Conservation (phyloP, 2,113 vertebrate genomes). For the Stegastes partitus region DNA sequence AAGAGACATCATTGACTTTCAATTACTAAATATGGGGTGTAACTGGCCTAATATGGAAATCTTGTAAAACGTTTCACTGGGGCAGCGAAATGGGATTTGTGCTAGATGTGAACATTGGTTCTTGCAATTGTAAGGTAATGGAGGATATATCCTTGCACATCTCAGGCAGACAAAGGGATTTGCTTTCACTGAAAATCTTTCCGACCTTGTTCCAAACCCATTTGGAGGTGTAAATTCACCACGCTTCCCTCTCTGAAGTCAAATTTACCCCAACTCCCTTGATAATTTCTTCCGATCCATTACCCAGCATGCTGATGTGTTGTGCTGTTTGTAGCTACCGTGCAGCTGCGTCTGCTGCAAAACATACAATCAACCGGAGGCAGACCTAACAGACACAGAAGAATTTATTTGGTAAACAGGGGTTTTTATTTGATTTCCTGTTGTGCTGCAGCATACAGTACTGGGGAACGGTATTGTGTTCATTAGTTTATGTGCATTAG, state of each 20-base stretch:
- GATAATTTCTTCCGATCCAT: constrained; percentile 71
- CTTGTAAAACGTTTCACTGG: constrained; percentile 57
- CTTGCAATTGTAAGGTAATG: constrained; percentile 60
- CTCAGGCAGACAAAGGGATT: constrained; percentile 57
- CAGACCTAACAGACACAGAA: constrained; percentile 54
- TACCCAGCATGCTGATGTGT: constrained; percentile 65
- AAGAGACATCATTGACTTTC: constrained; percentile 54
- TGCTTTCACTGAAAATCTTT: constrained; percentile 64
- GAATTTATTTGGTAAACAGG: constrained; percentile 74
- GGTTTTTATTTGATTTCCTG: constrained; percentile 83
- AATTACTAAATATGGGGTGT: constrained; percentile 51
- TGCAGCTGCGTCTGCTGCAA: constrained; percentile 59
- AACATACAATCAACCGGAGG: constrained; percentile 69
- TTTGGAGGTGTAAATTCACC: constrained; percentile 69
- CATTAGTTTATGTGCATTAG: constrained; percentile 85
- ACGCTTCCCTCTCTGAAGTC: constrained; percentile 60
- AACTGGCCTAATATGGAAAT: constrained; percentile 67
- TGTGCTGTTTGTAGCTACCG: constrained; percentile 54
- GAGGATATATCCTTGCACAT: constrained; percentile 56
- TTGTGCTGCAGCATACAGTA: constrained; percentile 58
- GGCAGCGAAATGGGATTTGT: constrained; percentile 56
- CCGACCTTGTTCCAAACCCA: constrained; percentile 66
- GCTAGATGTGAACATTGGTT: constrained; percentile 36
- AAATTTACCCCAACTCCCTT: constrained; percentile 64
- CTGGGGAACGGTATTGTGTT: constrained; percentile 72